A percentile compares a stretch with the other conserved stretches of the same genome.
Evolutionary conservation across 2,797 vertebrate genomes (phyloP).

Genomic region (Thunnus albacares): DNA sequence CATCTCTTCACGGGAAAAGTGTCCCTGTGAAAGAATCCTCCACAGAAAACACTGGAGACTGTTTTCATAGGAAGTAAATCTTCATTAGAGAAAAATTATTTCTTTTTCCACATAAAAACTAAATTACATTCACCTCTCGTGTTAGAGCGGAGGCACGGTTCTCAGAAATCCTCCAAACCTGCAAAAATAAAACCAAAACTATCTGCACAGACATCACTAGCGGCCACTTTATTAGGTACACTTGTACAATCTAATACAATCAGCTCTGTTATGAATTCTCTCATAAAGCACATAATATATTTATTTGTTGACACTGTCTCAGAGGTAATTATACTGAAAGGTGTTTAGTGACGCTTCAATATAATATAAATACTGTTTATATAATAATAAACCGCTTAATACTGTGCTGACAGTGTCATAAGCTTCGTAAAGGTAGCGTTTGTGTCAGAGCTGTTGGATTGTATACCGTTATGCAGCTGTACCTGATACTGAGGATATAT

Average conservation of each 20-base stretch:
- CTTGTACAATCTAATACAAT: not conserved
- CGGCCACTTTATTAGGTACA: slow-evolving; percentile 1
- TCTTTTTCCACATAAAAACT: not conserved
- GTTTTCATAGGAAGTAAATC: too few species aligned
- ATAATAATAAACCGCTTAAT: not conserved
- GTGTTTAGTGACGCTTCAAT: not conserved
- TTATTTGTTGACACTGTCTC: not conserved
- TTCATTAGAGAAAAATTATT: too few species aligned
- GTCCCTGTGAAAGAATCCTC: not conserved
- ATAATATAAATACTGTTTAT: not conserved
- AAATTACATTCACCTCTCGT: too few species aligned
- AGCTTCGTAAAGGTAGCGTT: not conserved
- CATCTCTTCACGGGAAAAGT: too few species aligned
- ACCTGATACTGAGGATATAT: not conserved
- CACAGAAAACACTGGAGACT: too few species aligned
- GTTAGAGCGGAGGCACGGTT: too few species aligned
- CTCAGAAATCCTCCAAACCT: too few species aligned
- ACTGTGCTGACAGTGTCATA: not conserved
- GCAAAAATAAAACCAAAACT: too few species aligned
- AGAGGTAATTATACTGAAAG: not conserved
- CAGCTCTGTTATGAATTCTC: not conserved
- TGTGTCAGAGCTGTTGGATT: slow-evolving; percentile 1
- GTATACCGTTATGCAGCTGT: not conserved
- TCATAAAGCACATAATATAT: not conserved
- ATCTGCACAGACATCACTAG: not conserved